phyloP scores from a whole-genome alignment of 2,797 vertebrate species.

The Periparus ater region DNA sequence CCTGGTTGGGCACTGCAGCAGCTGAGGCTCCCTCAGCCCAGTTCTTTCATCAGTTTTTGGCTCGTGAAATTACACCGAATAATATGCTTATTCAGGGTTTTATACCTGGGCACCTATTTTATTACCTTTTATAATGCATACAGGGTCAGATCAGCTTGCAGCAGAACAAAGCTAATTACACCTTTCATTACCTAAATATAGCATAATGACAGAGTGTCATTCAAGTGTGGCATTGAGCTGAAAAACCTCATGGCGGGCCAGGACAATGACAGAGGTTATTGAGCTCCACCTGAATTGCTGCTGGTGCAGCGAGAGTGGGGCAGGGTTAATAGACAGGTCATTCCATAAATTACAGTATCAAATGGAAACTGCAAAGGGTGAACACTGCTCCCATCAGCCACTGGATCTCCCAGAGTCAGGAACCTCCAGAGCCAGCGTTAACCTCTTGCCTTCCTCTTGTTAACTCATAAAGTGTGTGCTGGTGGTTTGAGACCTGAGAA shows the following conservation, averaged over 20 bases:
- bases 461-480: fast-evolving
- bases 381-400: neutral
- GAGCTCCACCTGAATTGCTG: constrained; percentile 56
- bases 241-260: constrained; percentile 74
- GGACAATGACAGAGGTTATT: constrained; percentile 72
- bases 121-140: constrained; percentile 78
- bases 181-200: constrained; percentile 80
- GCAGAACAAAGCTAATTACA: constrained; percentile 83
- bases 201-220: constrained; percentile 81
- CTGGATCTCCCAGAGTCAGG: neutral
- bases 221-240: constrained; percentile 76
- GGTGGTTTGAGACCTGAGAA: neutral
- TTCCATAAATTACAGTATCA: constrained; percentile 58
- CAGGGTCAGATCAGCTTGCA: constrained; percentile 73
- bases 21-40: constrained; percentile 48
- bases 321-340: constrained; percentile 53
- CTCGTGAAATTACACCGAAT: constrained; percentile 64
- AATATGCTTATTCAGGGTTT: constrained; percentile 76
- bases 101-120: constrained; percentile 77
- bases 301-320: neutral
- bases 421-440: neutral
- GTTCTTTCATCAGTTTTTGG: constrained; percentile 64
- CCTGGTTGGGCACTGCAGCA: constrained; percentile 56
- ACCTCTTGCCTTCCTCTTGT: neutral
- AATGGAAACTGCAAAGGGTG: neutral